phyloP scores from a whole-genome alignment of 2,797 vertebrate genomes.

The Etheostoma nigrum region DNA sequence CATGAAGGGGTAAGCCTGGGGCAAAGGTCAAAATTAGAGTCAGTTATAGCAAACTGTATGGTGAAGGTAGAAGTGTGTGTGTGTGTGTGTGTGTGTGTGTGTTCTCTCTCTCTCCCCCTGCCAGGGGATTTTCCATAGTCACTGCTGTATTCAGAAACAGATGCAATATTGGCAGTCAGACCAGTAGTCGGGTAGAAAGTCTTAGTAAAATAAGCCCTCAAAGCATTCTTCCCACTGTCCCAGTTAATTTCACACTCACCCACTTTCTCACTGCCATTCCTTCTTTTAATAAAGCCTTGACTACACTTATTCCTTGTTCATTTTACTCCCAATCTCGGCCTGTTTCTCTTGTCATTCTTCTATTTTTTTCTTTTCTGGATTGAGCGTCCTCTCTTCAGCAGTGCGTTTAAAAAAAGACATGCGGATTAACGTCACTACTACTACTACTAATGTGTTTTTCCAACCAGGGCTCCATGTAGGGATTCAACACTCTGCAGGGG shows the following conservation, averaged over 20 bases:
- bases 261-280: conserved; percentile 36
- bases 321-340: conserved; percentile 5
- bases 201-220: conserved; percentile 70
- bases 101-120: conserved; percentile 25
- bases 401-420: not conserved
- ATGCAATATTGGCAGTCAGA: conserved; percentile 78
- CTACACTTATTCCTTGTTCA: conserved; percentile 12
- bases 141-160: conserved; percentile 87
- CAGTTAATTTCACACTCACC: conserved; percentile 63
- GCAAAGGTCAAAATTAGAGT: conserved; percentile 29
- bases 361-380: conserved; percentile 8
- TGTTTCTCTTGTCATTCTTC: conserved; percentile 18
- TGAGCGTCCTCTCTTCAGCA: not conserved
- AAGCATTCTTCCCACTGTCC: conserved; percentile 66
- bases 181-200: conserved; percentile 75
- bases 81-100: conserved; percentile 42
- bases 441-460: conserved; percentile 31
- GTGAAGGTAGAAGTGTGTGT: conserved; percentile 17
- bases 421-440: not conserved
- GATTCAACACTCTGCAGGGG: conserved; percentile 30
- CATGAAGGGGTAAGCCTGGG: not conserved
- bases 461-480: conserved; percentile 29
- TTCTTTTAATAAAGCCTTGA: conserved; percentile 7
- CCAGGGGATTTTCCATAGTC: conserved; percentile 87
- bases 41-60: conserved; percentile 18